Base-by-base conservation (phyloP, 2,888 invertebrate species). In the Argyresthia goedartella region DNA sequence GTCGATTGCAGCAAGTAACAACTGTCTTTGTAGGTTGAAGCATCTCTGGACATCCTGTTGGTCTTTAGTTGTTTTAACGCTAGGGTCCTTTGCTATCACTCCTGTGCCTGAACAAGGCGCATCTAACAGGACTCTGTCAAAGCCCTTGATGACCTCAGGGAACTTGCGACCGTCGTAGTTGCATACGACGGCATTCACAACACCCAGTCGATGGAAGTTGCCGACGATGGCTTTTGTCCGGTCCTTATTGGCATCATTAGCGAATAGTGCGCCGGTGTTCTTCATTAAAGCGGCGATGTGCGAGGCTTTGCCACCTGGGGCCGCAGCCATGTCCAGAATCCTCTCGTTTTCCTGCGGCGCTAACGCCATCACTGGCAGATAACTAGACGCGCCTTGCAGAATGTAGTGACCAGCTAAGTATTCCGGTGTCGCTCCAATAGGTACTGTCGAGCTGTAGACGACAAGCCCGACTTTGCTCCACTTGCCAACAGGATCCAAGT, bases 51-150 rank as follows among this genome's bases (percentile, higher is more conserved):
- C 92, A 71, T 98, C 98, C 59, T 92, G 90, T 59, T 93, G 91
- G 63, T 97, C 95, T 79, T 97, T 97, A 56, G 91, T 93, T 0
- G 93, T 94, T 86, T 99, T 99, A 0, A 99, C 99, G 66, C 95
- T 94, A 0, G 95, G 95, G 87, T 99, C 99, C 85, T 99, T 99
- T 33, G 98, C 93, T 43, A 99, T 94, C 9, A 99, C 98, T 34
- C 99, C 99, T 0, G 99, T 98, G 39, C 99, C 99, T 42, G 97
- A 96, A 72, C 99, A 99, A 0, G 99, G 99, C 0, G 99, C 99
- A 88, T 99, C 99, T 49, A 99, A 81, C 36, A 99, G 80, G 7
- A 99, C 95, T 63, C 99, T 90, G 76, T 99, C 99, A 73, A 99
- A 99, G 1, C 95, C 95, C 66, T 93, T 94, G 73, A 97, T 93